A percentile compares a stretch with the other conserved stretches of the same genome.
phyloP scores from a whole-genome alignment of 2,888 invertebrate genomes.

The Mamestra brassicae region DNA sequence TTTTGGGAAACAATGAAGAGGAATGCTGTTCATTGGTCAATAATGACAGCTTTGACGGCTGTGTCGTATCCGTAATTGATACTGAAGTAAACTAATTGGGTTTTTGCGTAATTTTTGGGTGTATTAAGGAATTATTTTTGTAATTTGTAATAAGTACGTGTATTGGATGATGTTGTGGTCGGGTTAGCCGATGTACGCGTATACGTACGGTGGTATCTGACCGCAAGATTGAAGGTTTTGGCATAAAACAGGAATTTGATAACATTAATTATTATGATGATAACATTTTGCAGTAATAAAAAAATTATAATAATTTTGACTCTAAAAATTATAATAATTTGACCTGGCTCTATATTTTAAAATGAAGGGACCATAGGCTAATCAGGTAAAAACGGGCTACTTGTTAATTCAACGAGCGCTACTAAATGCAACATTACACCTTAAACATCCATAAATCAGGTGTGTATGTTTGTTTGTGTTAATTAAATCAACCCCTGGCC shows the following conservation, averaged over 20 bases:
- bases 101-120: conserved; percentile 43
- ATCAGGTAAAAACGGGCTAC: not conserved
- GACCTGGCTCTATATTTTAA: not conserved
- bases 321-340: no score
- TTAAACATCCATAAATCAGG: conserved; percentile 39
- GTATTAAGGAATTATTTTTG: conserved; percentile 21
- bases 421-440: conserved; percentile 33
- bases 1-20: conserved; percentile 48
- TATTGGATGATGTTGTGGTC: conserved; percentile 4
- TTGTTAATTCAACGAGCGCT: conserved; percentile 18
- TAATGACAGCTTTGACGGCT: conserved; percentile 49
- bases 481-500: conserved; percentile 48
- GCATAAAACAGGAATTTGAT: not conserved
- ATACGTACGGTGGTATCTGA: not conserved
- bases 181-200: conserved; percentile 1
- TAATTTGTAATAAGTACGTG: conserved; percentile 41
- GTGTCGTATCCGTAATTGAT: conserved; percentile 58
- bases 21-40: conserved; percentile 30
- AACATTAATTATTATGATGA: not conserved
- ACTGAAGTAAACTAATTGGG: conserved; percentile 52
- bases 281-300: not conserved
- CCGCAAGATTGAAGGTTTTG: not conserved
- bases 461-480: conserved; percentile 35
- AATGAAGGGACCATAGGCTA: no score
- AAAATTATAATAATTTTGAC: not conserved